phyloP scores from a whole-genome alignment of 2,888 invertebrate genomes.

The Protonemura montana region DNA sequence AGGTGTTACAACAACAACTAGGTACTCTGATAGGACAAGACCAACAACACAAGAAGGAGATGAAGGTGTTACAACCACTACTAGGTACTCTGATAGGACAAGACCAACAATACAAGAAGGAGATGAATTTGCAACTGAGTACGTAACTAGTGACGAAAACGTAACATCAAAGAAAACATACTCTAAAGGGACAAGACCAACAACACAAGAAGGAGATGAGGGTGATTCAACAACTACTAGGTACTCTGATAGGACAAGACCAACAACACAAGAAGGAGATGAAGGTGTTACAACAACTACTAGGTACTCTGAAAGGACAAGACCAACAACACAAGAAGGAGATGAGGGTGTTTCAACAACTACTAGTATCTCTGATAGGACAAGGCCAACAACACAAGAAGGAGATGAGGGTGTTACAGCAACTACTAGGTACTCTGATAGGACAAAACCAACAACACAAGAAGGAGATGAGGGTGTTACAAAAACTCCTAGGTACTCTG shows the following conservation, averaged over 20 bases:
- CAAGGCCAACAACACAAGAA: background rate
- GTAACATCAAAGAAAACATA: background rate
- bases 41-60: background rate
- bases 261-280: background rate
- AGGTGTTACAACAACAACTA: background rate
- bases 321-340: background rate
- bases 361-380: background rate
- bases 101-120: background rate
- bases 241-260: background rate
- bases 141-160: background rate
- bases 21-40: background rate
- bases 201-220: background rate
- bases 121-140: background rate
- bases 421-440: background rate
- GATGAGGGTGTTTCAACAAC: background rate
- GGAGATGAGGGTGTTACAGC: background rate
- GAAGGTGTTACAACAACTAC: background rate
- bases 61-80: background rate
- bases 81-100: background rate
- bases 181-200: background rate
- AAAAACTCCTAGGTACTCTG: too few species aligned
- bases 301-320: background rate
- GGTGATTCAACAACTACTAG: background rate
- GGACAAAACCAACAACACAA: background rate
- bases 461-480: background rate